A percentile compares a stretch with the other conserved stretches of the same genome.
Conservation (phyloP, 2,797 vertebrate genomes). For the Mycteria americana region DNA sequence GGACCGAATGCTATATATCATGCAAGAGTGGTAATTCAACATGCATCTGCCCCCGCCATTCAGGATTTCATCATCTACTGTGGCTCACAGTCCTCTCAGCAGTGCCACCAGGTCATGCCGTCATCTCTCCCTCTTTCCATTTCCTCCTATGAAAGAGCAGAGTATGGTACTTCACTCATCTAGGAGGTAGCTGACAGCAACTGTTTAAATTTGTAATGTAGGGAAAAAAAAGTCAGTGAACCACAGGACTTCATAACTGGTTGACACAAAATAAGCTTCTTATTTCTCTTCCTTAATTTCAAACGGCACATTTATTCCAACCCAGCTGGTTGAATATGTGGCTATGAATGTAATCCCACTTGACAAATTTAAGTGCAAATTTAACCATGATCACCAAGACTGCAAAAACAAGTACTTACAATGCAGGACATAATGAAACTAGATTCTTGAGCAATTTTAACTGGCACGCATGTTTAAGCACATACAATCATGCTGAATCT, state of each 20-base stretch:
- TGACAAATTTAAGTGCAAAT: not conserved
- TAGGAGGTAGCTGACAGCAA: not conserved
- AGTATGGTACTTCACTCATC: not conserved
- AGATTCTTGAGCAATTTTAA: not conserved
- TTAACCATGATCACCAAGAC: not conserved
- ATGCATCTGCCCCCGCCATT: not conserved
- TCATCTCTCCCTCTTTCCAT: not conserved
- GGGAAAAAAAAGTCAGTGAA: not conserved
- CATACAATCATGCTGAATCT: not conserved
- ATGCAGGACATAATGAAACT: not conserved
- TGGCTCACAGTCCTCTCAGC: not conserved
- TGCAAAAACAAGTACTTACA: not conserved
- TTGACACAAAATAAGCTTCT: not conserved
- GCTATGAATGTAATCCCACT: not conserved
- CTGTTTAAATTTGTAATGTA: not conserved
- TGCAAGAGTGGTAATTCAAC: not conserved
- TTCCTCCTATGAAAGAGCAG: not conserved
- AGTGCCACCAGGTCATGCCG: not conserved
- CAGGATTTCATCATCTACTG: not conserved
- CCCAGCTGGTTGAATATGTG: fast-evolving
- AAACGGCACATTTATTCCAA: not conserved
- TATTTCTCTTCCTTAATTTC: not conserved
- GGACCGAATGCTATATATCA: too few species aligned
- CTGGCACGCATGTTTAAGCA: not conserved
- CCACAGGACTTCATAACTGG: not conserved